Percentiles rank a stretch among this genome's conserved stretches.
These are phyloP conservation scores for Terrapene triunguis DNA, from an alignment of 2,113 vertebrate species.

Conservation along the genomic window DNA sequence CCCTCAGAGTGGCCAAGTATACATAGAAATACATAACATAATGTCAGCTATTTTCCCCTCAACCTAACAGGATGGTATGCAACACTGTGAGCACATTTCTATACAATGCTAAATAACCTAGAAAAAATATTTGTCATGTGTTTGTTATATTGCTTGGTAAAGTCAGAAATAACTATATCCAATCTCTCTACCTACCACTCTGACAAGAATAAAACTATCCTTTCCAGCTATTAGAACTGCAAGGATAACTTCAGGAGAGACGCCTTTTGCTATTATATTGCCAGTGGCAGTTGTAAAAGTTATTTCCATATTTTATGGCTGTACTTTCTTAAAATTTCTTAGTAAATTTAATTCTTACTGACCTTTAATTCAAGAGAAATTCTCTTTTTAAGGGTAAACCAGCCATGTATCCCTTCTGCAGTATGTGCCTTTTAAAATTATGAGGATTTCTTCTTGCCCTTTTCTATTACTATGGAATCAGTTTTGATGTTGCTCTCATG, in stretches of 20 bases:
- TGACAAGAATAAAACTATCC: neutral
- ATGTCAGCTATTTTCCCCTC: accelerated
- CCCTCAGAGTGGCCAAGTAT: neutral
- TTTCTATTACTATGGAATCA: slow-evolving; percentile 3
- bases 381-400: neutral
- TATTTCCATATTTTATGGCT: neutral
- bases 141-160: neutral
- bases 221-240: neutral
- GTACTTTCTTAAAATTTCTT: neutral
- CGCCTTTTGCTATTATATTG: neutral
- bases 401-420: slow-evolving; percentile 13
- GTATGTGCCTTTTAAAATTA: neutral
- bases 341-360: neutral
- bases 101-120: neutral
- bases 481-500: slow-evolving; percentile 28
- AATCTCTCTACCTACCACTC: neutral
- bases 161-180: neutral
- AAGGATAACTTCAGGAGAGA: neutral
- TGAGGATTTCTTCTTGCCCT: neutral
- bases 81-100: neutral
- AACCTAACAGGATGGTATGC: neutral
- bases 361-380: neutral
- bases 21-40: neutral
- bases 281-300: neutral
- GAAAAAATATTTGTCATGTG: accelerated